Base-by-base conservation (phyloP, 2,888 invertebrate genomes). In the Metallyticus violacea region DNA sequence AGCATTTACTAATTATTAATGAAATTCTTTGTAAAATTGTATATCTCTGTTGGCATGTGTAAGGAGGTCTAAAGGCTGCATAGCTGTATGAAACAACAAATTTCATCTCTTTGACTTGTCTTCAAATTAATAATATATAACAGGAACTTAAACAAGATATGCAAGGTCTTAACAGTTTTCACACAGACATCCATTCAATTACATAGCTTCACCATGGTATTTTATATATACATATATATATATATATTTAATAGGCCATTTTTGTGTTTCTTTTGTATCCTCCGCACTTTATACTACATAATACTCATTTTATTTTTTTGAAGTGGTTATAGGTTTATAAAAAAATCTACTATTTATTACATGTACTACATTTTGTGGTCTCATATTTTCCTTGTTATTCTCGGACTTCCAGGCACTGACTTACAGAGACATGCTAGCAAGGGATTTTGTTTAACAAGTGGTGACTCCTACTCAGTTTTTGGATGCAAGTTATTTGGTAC, bases 351-450 rank as follows among this genome's bases (percentile, higher is more conserved):
- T 30, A 81, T 30, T 78, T 30, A 30, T 15, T 29, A 81, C 30
- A 30, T 30, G 40, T 81, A 30, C 25, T 30, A 30, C n/a, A 40
- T 81, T 81, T 9, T 30, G 30, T 80, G 28, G 29, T 30, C 30
- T 81, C 81, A n/a, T 30, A n/a, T 78, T 30, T 62, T 62, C 40
- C 40, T 62, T 62, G 40, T 62, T 81, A 81, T 25, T 81, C 81
- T 81, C 40, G 81, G 29, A 81, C 81, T 81, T 81, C 29, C 81
- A 81, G 81, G 81, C 81, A 81, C 81, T 81, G 81, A 81, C 81
- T 29, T 81, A 40, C 9, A 81, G 81, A 81, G 81, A 62, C 40
- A 15, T 62, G 81, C 30, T 40, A 25, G 22, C 25, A 25, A 81
- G 28, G 28, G 28, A 26, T 7, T 22, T 80, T 80, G 25, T 80